These are phyloP conservation scores for Rhinogobio ventralis DNA, from an alignment of 2,797 vertebrate species.

Conservation along the genomic window DNA sequence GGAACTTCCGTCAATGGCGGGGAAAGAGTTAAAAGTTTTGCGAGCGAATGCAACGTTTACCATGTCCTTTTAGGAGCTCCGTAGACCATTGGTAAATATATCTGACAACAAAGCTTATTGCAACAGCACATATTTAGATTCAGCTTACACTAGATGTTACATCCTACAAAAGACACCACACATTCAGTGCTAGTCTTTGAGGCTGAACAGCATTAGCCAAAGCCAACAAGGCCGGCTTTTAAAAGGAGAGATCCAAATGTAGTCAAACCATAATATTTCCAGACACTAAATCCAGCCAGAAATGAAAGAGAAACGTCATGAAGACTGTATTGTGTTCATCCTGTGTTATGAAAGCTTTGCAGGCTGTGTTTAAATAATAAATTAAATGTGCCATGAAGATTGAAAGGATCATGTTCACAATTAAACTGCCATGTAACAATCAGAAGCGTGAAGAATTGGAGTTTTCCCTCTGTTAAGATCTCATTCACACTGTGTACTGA, in stretches of 20 bases:
- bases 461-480: conserved; percentile 16
- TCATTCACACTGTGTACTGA: background rate
- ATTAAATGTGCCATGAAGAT: conserved; percentile 11
- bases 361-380: conserved; percentile 33
- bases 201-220: conserved; percentile 71
- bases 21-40: background rate
- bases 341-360: conserved; percentile 12
- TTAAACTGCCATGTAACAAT: conserved; percentile 32
- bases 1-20: too few relatives aligned
- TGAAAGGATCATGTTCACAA: conserved; percentile 22
- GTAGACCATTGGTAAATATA: background rate
- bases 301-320: conserved; percentile 45
- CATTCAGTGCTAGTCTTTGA: conserved; percentile 66
- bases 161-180: conserved; percentile 67
- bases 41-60: background rate
- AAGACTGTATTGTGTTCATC: conserved; percentile 55
- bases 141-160: conserved; percentile 14
- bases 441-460: conserved; percentile 9
- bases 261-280: conserved; percentile 62
- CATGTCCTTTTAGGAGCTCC: background rate
- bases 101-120: conserved; percentile 47
- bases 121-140: conserved; percentile 38
- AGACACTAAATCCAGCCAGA: conserved; percentile 52
- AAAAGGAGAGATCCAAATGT: conserved; percentile 52
- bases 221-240: conserved; percentile 64